Conservation (phyloP, 2,797 vertebrate genomes). For the Acanthurus lineatus region DNA sequence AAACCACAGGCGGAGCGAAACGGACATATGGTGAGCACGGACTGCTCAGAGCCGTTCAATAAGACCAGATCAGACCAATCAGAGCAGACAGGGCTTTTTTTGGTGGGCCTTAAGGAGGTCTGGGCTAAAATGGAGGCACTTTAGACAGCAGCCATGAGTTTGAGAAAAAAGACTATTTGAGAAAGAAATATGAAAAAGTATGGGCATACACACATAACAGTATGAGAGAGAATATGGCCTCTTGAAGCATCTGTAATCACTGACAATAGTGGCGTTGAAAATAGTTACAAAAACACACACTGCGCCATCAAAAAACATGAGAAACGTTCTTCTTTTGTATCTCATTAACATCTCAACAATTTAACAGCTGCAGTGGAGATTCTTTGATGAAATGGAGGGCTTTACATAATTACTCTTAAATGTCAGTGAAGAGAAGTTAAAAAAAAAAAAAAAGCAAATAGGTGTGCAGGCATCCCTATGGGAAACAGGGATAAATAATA, state of each 20-base stretch:
- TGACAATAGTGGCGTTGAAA: slow-evolving; percentile 1
- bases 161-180: no score
- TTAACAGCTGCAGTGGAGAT: background rate
- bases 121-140: no score
- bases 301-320: background rate
- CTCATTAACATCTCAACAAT: background rate
- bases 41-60: no score
- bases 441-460: slow-evolving; percentile 1
- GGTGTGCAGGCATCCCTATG: slow-evolving; percentile 8
- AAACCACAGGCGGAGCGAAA: no score
- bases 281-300: background rate
- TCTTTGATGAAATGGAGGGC: background rate
- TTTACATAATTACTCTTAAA: slow-evolving; percentile 28
- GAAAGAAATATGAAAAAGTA: no score
- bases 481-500: slow-evolving; percentile 20
- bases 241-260: slow-evolving; percentile 22
- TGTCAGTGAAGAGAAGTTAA: slow-evolving; percentile 5
- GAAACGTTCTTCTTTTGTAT: background rate
- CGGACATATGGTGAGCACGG: no score
- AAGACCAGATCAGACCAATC: no score
- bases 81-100: no score
- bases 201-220: no score
- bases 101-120: no score
- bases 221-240: background rate
- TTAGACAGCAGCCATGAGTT: no score